phyloP scores from a whole-genome alignment of 2,888 invertebrate genomes.

The Steinernema hermaphroditum region DNA sequence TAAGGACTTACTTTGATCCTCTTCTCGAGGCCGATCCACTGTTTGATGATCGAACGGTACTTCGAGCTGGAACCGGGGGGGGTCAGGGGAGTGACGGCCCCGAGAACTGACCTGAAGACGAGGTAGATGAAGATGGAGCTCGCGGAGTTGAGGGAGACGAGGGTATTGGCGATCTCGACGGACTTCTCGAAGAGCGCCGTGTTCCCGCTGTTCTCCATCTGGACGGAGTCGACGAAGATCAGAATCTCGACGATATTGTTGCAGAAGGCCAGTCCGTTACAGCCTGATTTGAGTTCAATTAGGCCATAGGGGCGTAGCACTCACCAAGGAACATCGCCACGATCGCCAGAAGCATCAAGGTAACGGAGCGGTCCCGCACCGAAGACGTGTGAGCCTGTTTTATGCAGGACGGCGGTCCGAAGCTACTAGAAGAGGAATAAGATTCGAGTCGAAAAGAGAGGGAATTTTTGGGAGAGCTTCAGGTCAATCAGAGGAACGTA shows the following conservation, averaged over 20 bases:
- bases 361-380: constrained; percentile 60
- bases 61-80: constrained; percentile 55
- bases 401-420: constrained; percentile 44
- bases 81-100: no score
- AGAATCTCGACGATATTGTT: constrained; percentile 64
- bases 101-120: constrained; percentile 44
- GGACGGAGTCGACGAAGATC: constrained; percentile 36
- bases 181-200: constrained; percentile 44
- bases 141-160: constrained; percentile 64
- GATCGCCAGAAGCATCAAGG: constrained; percentile 64
- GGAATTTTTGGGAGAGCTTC: background rate
- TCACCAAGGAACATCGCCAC: constrained; percentile 61
- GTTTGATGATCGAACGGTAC: constrained; percentile 61
- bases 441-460: background rate
- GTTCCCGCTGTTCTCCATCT: background rate
- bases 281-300: constrained; percentile 36
- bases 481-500: no score
- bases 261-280: constrained; percentile 65
- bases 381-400: constrained; percentile 21
- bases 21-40: constrained; percentile 60
- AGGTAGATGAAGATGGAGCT: constrained; percentile 64
- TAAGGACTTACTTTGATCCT: constrained; percentile 41
- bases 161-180: constrained; percentile 61
- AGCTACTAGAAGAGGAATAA: constrained; percentile 33
- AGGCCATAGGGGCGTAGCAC: background rate